Conservation (phyloP, 1,140 invertebrate genomes). For the Leptinotarsa lineolata region DNA sequence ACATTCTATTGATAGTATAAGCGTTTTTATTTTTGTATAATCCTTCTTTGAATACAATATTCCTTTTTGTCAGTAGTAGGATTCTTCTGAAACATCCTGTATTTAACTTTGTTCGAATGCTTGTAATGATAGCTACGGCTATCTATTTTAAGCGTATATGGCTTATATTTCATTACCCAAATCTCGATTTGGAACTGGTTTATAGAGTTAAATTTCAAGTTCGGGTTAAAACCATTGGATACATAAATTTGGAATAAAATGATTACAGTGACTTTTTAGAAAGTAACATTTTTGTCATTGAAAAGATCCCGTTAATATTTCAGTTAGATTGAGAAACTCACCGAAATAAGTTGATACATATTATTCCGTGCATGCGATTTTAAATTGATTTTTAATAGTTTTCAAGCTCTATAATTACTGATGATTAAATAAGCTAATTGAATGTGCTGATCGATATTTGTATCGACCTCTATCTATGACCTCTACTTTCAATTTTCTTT, state of each 20-base stretch:
- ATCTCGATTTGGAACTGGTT: slow-evolving; percentile 1
- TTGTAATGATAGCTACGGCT: not conserved
- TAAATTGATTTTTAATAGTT: too few relatives aligned
- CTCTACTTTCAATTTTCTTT: too few relatives aligned
- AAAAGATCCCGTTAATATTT: too few relatives aligned
- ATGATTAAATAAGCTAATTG: too few relatives aligned
- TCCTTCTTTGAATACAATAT: not conserved
- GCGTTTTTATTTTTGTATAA: too few relatives aligned
- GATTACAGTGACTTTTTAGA: not conserved
- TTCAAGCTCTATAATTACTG: too few relatives aligned
- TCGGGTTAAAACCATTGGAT: not conserved
- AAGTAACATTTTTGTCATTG: not conserved
- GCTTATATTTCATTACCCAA: slow-evolving; percentile 5
- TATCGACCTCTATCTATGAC: too few relatives aligned
- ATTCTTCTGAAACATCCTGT: not conserved
- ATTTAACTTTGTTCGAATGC: not conserved
- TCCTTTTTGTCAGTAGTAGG: not conserved
- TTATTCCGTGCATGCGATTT: too few relatives aligned
- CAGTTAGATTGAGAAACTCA: too few relatives aligned
- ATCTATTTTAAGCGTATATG: not conserved
- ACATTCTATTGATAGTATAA: too few relatives aligned
- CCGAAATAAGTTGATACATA: too few relatives aligned
- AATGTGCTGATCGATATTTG: too few relatives aligned
- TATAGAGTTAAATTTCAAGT: not conserved
- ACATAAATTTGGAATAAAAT: slow-evolving; percentile 9